Evolutionary conservation across 2,797 vertebrate species (phyloP), one percentile per base, ranked within the genome.

Genomic region (Selene dorsalis): DNA sequence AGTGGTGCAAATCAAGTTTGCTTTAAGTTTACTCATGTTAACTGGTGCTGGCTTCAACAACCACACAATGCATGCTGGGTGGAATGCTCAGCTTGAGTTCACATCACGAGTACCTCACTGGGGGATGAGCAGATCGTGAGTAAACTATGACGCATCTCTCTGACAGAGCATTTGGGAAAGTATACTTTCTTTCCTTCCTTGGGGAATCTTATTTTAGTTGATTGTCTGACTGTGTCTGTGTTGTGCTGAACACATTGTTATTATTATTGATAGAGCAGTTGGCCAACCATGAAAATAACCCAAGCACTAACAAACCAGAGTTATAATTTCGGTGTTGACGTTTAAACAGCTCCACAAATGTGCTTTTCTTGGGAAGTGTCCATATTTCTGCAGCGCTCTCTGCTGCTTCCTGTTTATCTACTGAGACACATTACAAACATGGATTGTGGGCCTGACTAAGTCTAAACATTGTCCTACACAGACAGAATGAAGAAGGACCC

Each of bases 401-500:
- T 58, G 30, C 59, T 39, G 20, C 35, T 52, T 53, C 9, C 50
- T 78, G 30, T 71, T 63, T 52, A 26, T 57, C 61, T 64, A 26
- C 69, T 24, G 4, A 55, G 65, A 67, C 60, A 39, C 58, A 73
- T 53, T 45, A 68, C 52, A 63, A 22, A 73, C 48, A 63, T 64
- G 60, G 20, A 78, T 63, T 68, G 28, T 74, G 35, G 62, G 66
- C 73, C 74, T 79, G 48, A 76, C 69, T 61, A 38, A 75, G 75
- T 81, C 83, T 74, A 79, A 79, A 80, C 56, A 71, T 48, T 52
- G 71, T 61, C 68, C 50, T 63, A 55, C 26, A 64, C 65, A 58
- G 32, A 35, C 52, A 64, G 61, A 60, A 68, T 39, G 69, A 52
- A 67, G 18, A 55, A 43, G 18, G 55, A 73, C 56, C n/a, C 8